A percentile compares a stretch with the other conserved stretches of the same genome.
Conservation (phyloP, 2,113 vertebrate genomes). For the Silurus asotus region DNA sequence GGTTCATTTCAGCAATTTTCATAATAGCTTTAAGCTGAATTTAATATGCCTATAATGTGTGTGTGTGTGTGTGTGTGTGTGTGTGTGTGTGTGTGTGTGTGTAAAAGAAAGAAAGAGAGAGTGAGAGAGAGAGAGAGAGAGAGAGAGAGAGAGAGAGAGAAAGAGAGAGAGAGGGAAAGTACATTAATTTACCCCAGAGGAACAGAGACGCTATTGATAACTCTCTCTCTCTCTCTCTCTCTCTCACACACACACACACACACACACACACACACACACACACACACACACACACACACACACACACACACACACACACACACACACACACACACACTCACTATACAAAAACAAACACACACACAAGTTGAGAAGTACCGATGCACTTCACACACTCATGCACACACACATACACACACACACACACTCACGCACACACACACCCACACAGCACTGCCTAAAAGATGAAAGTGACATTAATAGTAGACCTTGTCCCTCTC, state of each 20-base stretch:
- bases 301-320: slow-evolving; percentile 6
- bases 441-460: slow-evolving; percentile 1
- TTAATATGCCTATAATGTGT: slow-evolving; percentile 22
- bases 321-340: slow-evolving; percentile 21
- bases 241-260: too few relatives aligned
- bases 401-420: background rate
- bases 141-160: background rate
- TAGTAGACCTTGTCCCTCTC: slow-evolving; percentile 15
- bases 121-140: background rate
- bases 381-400: slow-evolving; percentile 2
- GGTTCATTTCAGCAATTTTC: slow-evolving; percentile 5
- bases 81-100: slow-evolving; percentile 22
- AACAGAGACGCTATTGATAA: slow-evolving; percentile 54
- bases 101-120: too few relatives aligned
- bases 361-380: slow-evolving; percentile 16
- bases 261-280: background rate
- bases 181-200: slow-evolving; percentile 43
- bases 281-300: slow-evolving; percentile 34
- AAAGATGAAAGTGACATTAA: slow-evolving; percentile 30
- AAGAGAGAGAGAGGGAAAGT: background rate
- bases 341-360: slow-evolving; percentile 36
- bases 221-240: background rate
- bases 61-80: slow-evolving; percentile 34
- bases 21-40: slow-evolving; percentile 33
- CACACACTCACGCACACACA: background rate